Conservation (phyloP, 2,888 invertebrate species). For the Macrosiphum euphorbiae region DNA sequence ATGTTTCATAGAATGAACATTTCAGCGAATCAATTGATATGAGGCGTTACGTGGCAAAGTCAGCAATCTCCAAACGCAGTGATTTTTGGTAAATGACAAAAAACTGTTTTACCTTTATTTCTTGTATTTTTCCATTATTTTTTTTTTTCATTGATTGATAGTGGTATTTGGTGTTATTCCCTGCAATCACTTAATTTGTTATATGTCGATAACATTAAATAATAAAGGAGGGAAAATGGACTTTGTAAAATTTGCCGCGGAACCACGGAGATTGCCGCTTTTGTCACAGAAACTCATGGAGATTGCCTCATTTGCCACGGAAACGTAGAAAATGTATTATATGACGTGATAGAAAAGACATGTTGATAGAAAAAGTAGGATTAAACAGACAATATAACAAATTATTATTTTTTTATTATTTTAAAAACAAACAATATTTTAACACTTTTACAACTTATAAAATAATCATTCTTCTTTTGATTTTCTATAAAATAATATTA, state of each 20-base stretch:
- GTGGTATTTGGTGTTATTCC: background rate
- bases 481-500: background rate
- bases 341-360: background rate
- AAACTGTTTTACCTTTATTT: slow-evolving; percentile 36
- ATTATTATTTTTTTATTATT: background rate
- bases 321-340: slow-evolving; percentile 7
- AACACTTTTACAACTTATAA: background rate
- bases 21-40: too few species aligned
- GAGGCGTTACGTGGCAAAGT: background rate
- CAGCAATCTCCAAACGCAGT: slow-evolving; percentile 6
- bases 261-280: slow-evolving; percentile 10
- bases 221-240: slow-evolving; percentile 21
- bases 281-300: background rate
- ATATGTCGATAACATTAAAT: background rate
- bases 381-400: slow-evolving; percentile 1
- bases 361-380: background rate
- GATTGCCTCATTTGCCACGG: background rate
- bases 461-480: too few species aligned
- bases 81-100: slow-evolving; percentile 18
- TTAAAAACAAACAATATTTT: slow-evolving; percentile 4
- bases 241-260: background rate
- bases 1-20: too few species aligned
- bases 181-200: background rate
- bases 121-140: background rate
- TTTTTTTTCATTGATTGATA: slow-evolving; percentile 22